Percentiles rank a stretch among this genome's conserved stretches.
phyloP scores from a whole-genome alignment of 2,797 vertebrate genomes.

The Scarus forsteni region DNA sequence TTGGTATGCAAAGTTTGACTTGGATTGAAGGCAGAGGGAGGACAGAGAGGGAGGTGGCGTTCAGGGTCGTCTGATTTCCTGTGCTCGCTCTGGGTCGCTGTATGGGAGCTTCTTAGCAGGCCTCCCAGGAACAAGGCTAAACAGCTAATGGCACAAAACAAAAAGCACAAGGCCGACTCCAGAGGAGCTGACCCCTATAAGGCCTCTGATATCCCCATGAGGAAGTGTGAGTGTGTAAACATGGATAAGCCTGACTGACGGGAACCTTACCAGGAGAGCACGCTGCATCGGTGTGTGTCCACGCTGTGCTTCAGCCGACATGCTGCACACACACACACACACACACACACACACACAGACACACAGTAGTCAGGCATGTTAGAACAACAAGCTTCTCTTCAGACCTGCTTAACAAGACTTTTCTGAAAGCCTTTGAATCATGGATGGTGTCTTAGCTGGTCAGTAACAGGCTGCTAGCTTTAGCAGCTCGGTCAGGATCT shows the following conservation, averaged over 20 bases:
- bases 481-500: conserved; percentile 17
- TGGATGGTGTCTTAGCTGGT: conserved; percentile 36
- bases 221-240: conserved; percentile 56
- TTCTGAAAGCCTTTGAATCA: conserved; percentile 57
- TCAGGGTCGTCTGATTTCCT: conserved; percentile 51
- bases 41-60: conserved; percentile 23
- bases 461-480: conserved; percentile 31
- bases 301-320: conserved; percentile 1
- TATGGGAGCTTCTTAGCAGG: conserved; percentile 53
- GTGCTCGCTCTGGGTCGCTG: conserved; percentile 42
- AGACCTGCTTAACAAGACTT: conserved; percentile 51
- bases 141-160: conserved; percentile 30
- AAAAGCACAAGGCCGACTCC: conserved; percentile 33
- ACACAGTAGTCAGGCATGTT: conserved; percentile 27
- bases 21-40: conserved; percentile 43
- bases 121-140: conserved; percentile 29
- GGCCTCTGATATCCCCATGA: conserved; percentile 50
- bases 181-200: conserved; percentile 48
- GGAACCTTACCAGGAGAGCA: conserved; percentile 24
- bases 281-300: background rate
- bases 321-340: conserved; percentile 2
- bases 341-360: too few species aligned
- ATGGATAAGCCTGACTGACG: conserved; percentile 51
- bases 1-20: conserved; percentile 32
- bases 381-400: conserved; percentile 23